Base-by-base conservation (phyloP, 2,888 invertebrate genomes). In the Lobophora halterata region DNA sequence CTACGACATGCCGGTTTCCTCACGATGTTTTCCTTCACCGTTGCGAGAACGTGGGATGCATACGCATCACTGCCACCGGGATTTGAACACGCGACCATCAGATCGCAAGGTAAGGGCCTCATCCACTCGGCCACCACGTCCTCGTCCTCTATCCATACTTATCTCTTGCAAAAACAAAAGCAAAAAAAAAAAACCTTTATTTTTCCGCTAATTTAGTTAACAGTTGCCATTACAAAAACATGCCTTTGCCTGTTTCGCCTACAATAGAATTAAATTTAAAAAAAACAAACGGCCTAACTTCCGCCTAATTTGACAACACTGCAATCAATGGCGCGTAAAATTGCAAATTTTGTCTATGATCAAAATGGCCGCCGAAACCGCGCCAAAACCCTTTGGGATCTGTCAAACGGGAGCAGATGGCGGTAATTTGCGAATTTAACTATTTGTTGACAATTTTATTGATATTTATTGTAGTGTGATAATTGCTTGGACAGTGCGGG, bases 331-430 rank as follows among this genome's bases (percentile, higher is more conserved):
- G 82, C 70, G 78, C 78, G 76, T 52, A 67, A 77, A 85, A 86
- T 87, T 76, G 77, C 71, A 81, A 86, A 83, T 80, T 68, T 77
- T 66, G 61, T 78, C 79, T 78, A 73, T 73, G 62, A 51, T 45
- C 68, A 78, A 81, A 72, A 80, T 79, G 79, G 79, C 75, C 64
- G 76, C 57, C 61, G 67, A 65, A 67, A 70, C 69, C 65, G 77
- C 75, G 76, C 75, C 69, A 77, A 82, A 79, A 78, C 85, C 86
- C 83, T 86, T 86, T 83, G 86, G 83, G 83, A 86, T 52, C 66
- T 67, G 72, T 71, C 73, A 72, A 60, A 67, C 47, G 61, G 25
- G 49, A 61, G 64, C 82, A 85, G 85, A 86, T 85, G 86, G 70
- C 68, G 68, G 72, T 71, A 80, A 83, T 85, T 81, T 76, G 70